Percentiles rank a stretch among this genome's conserved stretches.
These are phyloP conservation scores for Bolinopsis microptera DNA, from an alignment of 37 sponge, comb jelly and placozoan species.

Conservation along the genomic window DNA sequence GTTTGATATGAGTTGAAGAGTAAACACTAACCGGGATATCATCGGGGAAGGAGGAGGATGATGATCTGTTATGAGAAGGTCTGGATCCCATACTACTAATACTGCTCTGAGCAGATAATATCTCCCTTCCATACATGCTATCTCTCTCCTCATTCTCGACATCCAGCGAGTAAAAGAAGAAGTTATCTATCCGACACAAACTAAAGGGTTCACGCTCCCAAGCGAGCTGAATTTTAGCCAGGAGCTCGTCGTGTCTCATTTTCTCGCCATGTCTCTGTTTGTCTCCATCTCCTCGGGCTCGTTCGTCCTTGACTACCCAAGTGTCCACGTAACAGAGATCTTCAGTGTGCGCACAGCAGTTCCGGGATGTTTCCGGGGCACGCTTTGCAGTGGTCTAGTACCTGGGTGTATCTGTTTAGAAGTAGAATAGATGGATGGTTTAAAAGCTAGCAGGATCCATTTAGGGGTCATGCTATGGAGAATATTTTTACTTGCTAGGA, in stretches of 20 bases:
- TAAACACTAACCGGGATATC: slow-evolving; percentile 15
- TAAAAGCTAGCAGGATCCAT: no score
- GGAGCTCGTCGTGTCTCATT: slow-evolving; percentile 4
- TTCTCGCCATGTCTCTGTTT: background rate
- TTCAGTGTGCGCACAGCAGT: slow-evolving; percentile 4
- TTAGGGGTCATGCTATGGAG: no score
- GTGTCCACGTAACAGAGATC: slow-evolving; percentile 34
- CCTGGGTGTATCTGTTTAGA: no score
- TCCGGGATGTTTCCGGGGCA: slow-evolving; percentile 6
- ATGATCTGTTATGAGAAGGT: background rate
- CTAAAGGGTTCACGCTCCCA: background rate
- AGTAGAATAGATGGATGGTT: no score
- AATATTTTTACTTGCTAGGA: no score
- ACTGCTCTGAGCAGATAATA: slow-evolving; percentile 59
- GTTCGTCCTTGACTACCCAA: slow-evolving; percentile 4
- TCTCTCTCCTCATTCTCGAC: slow-evolving; percentile 33
- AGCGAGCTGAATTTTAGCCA: slow-evolving; percentile 26
- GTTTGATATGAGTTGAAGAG: no score
- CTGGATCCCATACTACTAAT: slow-evolving; percentile 22
- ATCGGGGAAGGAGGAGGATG: slow-evolving; percentile 55
- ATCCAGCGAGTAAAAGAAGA: slow-evolving; percentile 23
- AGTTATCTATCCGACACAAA: slow-evolving; percentile 46
- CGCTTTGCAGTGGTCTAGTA: slow-evolving; percentile 46
- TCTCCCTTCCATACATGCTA: background rate
- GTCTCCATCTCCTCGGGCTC: background rate